phyloP scores from a whole-genome alignment of 2,888 invertebrate species.

The Thera britannica region DNA sequence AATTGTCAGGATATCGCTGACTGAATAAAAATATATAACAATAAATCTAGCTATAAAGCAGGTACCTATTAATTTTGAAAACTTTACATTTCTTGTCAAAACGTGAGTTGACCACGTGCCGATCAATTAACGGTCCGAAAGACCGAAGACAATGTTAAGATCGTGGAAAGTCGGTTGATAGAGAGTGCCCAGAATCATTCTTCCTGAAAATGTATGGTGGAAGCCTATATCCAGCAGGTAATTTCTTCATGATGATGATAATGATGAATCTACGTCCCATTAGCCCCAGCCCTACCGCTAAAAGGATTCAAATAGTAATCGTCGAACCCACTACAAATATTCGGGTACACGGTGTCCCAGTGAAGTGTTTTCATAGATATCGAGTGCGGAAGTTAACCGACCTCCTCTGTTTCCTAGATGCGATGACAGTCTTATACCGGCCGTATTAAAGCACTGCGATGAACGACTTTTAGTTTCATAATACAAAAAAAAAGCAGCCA shows the following conservation, averaged over 20 bases:
- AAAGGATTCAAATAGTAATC: conserved; percentile 55
- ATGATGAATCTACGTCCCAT: conserved; percentile 19
- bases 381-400: conserved; percentile 35
- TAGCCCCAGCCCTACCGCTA: conserved; percentile 42
- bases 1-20: too few relatives aligned
- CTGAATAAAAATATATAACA: too few relatives aligned
- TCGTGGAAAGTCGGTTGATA: too few relatives aligned
- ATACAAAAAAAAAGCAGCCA: too few relatives aligned
- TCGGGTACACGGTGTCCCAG: conserved; percentile 27
- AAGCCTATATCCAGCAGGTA: too few relatives aligned
- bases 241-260: too few relatives aligned
- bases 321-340: conserved; percentile 44
- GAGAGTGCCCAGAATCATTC: too few relatives aligned
- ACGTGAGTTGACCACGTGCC: too few relatives aligned
- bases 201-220: too few relatives aligned
- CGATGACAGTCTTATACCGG: neutral
- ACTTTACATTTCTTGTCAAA: neutral
- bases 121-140: too few relatives aligned
- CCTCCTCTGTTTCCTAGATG: neutral
- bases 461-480: neutral
- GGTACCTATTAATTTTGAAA: neutral
- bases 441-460: neutral
- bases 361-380: conserved; percentile 44
- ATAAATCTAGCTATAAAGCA: too few relatives aligned
- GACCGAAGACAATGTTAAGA: too few relatives aligned